Base-by-base conservation (phyloP, 2,113 vertebrate genomes). In the Epinephelus moara region DNA sequence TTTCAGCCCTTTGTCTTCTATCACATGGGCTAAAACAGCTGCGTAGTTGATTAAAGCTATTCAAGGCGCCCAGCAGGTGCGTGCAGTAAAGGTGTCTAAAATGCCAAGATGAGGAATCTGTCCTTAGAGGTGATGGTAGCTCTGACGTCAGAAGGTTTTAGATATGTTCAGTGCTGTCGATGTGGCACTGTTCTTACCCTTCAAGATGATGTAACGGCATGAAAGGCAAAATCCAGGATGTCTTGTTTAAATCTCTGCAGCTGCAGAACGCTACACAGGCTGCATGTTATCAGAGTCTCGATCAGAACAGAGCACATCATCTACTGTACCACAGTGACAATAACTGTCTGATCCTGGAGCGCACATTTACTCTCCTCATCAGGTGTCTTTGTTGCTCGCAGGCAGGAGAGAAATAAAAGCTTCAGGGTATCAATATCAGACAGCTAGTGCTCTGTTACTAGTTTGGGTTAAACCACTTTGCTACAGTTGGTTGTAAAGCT, bases 181-280 rank as follows among this genome's bases (percentile, higher is more conserved):
- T 42, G 21, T 63, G 61, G 37, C 62, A 4, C 27, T 14, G 25
- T 27, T 12, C 30, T 2, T 21, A 21, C 10, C 45, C 21, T 27
- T 49, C 15, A 21, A 21, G 11, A 67, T 81, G 53, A 81, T 73
- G 70, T 27, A 81, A 81, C 1, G 7, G 42, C 11, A n/a, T n/a
- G 79, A 75, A 81, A 69, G 70, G 47, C 62, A 25, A 21, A 57
- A 37, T 50, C 40, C 42, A 14, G 12, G n/a, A 21, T 50, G 78
- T 40, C n/a, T 18, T 15, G 7, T 23, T 47, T 13, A 45, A 27
- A 27, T 63, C 42, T 80, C 13, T 66, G 61, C 25, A 52, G 59
- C 50, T 19, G 0, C 62, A 45, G 42, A 8, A 10, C 9, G 10
- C 2, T 5, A 4, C 15, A 42, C 56, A 17, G 30, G 60, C 23